A percentile compares a stretch with the other conserved stretches of the same genome.
These are phyloP conservation scores for Helleia helle DNA, from an alignment of 2,888 invertebrate species.

Conservation along the genomic window DNA sequence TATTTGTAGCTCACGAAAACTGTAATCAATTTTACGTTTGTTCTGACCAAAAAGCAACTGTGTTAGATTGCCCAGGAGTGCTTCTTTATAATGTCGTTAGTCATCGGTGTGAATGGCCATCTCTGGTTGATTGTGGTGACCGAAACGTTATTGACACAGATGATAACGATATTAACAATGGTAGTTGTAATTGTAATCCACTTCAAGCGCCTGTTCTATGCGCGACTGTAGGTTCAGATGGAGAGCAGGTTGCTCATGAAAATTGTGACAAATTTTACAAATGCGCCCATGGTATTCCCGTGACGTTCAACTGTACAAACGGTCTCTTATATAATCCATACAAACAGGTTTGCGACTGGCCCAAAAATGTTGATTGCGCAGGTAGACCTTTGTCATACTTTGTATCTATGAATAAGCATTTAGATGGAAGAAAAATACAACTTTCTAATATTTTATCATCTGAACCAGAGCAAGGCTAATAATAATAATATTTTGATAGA, in stretches of 20 bases:
- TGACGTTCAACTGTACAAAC: slow-evolving; percentile 21
- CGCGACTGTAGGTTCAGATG: slow-evolving; percentile 22
- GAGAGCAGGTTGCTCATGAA: slow-evolving; percentile 29
- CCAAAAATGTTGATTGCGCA: slow-evolving; percentile 12
- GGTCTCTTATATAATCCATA: slow-evolving; percentile 25
- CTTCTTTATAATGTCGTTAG: slow-evolving; percentile 27
- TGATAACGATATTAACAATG: slow-evolving; percentile 1
- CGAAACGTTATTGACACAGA: slow-evolving; percentile 11
- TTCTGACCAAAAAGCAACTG: slow-evolving; percentile 22
- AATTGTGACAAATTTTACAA: slow-evolving; percentile 30
- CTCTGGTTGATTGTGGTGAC: slow-evolving; percentile 28
- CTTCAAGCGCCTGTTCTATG: slow-evolving; percentile 20
- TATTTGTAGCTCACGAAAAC: slow-evolving; percentile 29
- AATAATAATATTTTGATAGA: neutral
- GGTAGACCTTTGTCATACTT: slow-evolving; percentile 6
- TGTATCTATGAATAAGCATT: slow-evolving; percentile 11
- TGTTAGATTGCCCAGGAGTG: slow-evolving; percentile 20
- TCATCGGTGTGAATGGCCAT: slow-evolving; percentile 30
- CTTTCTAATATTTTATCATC: neutral
- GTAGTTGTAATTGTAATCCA: slow-evolving; percentile 11
- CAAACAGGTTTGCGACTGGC: slow-evolving; percentile 13
- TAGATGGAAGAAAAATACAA: neutral
- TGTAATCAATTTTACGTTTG: slow-evolving; percentile 37
- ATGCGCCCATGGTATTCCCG: slow-evolving; percentile 24
- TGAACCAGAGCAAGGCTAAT: too few relatives aligned